Evolutionary conservation across 2,113 vertebrate genomes (phyloP).

Genomic region (Vulpes vulpes): DNA sequence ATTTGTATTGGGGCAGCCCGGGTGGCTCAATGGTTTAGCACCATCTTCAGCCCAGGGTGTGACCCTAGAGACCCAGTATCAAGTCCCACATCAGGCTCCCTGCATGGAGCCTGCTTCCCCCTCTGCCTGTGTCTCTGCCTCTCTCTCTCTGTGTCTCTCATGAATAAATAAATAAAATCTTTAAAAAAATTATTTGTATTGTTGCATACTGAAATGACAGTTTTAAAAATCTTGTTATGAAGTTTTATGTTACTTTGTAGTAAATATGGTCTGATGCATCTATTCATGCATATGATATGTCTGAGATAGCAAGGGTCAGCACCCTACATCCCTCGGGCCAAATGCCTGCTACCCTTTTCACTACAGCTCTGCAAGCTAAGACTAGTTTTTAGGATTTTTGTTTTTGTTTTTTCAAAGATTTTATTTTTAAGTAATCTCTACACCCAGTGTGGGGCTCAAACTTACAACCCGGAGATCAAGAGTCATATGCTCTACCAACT

Average conservation of each 20-base stretch:
- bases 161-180: no score
- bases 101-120: no score
- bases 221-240: neutral
- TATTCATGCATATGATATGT: neutral
- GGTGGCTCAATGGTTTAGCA: no score
- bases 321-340: neutral
- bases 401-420: no score
- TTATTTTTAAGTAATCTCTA: neutral
- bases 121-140: no score
- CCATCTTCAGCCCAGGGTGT: no score
- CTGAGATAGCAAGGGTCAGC: neutral
- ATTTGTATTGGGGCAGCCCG: neutral
- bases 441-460: neutral
- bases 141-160: no score
- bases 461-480: neutral
- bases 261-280: neutral
- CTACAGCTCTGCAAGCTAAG: neutral
- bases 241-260: neutral
- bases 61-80: no score
- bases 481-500: neutral
- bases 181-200: neutral
- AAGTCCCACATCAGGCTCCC: no score
- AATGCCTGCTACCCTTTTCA: neutral
- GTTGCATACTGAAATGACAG: neutral
- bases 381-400: neutral